Base-by-base conservation (phyloP, 2,888 invertebrate species). In the Camponotus fellah region DNA sequence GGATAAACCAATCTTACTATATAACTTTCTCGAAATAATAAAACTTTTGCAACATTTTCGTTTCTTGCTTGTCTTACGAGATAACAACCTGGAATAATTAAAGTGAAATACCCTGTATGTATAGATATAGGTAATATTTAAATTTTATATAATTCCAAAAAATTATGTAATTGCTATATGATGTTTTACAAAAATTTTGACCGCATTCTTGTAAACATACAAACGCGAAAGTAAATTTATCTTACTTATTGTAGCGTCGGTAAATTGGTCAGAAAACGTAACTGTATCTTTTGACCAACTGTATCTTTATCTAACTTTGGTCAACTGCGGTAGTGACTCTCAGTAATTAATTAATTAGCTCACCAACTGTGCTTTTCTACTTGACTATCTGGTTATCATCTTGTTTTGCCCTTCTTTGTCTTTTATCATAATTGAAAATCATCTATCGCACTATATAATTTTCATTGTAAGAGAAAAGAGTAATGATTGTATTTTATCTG, bases 311-410 rank as follows among this genome's bases (percentile, higher is more conserved):
- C 26, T 26, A 26, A 77, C 56, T n/a, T 56, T 26, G 56, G 66
- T 66, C 66, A 56, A 66, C 56, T 53, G 26, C 40, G 26, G 40
- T n/a, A 77, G 40, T 32, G 66, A 66, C 40, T 56, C 77, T 66
- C 32, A n/a, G 66, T 77, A 77, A 77, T 66, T 77, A 77, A 77
- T 77, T 77, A 77, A 77, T 77, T 77, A 77, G 56, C 40, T 77
- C 43, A 72, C 21, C 17, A 46, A 56, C 26, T 12, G 26, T n/a
- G 56, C 40, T 77, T 77, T n/a, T 53, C 56, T n/a, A 66, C 77
- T 77, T 77, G 56, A 77, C 77, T 66, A 40, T 66, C 56, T 65
- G 40, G 40, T 56, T 40, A 32, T 14, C 40, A 66, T 66, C 56
- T 66, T 66, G 76, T 66, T 26, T 66, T 56, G 40, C 14, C 9